A percentile compares a stretch with the other conserved stretches of the same genome.
These are phyloP conservation scores for Alloplasta piceator DNA, from an alignment of 2,888 invertebrate species.

Conservation along the genomic window DNA sequence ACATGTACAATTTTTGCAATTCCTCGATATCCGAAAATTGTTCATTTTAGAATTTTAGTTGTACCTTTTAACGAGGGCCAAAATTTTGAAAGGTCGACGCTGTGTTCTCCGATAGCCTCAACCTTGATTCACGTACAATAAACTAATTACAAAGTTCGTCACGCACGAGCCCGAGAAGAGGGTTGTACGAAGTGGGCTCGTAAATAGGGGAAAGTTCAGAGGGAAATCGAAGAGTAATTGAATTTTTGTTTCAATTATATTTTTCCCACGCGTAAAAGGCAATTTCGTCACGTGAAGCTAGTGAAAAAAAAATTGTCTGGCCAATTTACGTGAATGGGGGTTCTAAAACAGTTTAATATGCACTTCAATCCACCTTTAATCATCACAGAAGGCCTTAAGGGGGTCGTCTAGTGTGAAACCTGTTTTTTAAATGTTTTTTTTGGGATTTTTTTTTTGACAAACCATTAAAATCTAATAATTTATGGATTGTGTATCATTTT, in stretches of 20 bases:
- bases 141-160: slow-evolving; percentile 43
- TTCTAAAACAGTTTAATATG: too few relatives aligned
- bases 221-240: slow-evolving; percentile 11
- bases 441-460: too few relatives aligned
- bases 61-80: background rate
- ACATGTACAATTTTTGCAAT: too few relatives aligned
- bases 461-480: too few relatives aligned
- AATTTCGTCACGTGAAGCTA: background rate
- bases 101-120: slow-evolving; percentile 25
- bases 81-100: slow-evolving; percentile 13
- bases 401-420: too few relatives aligned
- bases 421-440: too few relatives aligned
- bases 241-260: slow-evolving; percentile 33
- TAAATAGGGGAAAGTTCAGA: background rate
- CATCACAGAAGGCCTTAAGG: too few relatives aligned
- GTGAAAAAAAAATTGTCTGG: too few relatives aligned
- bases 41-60: background rate
- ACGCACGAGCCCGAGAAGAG: background rate
- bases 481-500: too few relatives aligned
- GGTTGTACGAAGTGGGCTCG: background rate
- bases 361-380: too few relatives aligned
- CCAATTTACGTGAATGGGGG: too few relatives aligned
- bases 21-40: background rate
- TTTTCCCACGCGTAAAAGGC: background rate
- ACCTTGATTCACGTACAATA: slow-evolving; percentile 15